Percentiles rank a stretch among this genome's conserved stretches.
These are phyloP conservation scores for Haliclystus octoradiatus DNA, from an alignment of 30 jellyfish, hydroid and myxozoan genomes.

Conservation along the genomic window DNA sequence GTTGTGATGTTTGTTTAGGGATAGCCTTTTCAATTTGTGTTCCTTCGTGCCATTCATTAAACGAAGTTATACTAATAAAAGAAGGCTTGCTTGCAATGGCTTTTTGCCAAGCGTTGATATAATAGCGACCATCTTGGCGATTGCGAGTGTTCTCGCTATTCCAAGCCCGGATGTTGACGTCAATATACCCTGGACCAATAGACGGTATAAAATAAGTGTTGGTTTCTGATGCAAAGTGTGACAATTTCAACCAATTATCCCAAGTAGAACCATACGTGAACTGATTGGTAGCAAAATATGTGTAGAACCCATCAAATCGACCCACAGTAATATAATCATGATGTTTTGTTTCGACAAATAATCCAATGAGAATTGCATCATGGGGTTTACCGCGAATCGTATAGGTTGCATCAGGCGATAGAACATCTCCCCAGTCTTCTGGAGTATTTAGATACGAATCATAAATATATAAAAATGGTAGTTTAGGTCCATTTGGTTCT, in stretches of 20 bases:
- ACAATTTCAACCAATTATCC: slow-evolving; percentile 60
- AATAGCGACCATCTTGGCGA: slow-evolving; percentile 55
- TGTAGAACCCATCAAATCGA: slow-evolving; percentile 89
- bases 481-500: too few species aligned
- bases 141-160: slow-evolving; percentile 71
- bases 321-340: slow-evolving; percentile 45
- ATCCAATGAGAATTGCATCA: slow-evolving; percentile 66
- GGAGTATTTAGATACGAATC: slow-evolving; percentile 82
- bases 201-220: slow-evolving; percentile 64
- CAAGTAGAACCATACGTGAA: slow-evolving; percentile 89
- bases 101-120: slow-evolving; percentile 56
- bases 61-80: slow-evolving; percentile 70
- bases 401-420: slow-evolving; percentile 26
- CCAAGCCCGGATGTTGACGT: slow-evolving; percentile 92
- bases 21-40: slow-evolving; percentile 89
- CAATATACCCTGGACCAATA: slow-evolving; percentile 97
- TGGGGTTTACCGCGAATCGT: slow-evolving; percentile 65
- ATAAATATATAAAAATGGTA: slow-evolving; percentile 70
- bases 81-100: slow-evolving; percentile 48
- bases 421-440: slow-evolving; percentile 64
- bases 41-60: slow-evolving; percentile 99
- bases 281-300: slow-evolving; percentile 93
- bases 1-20: slow-evolving; percentile 16
- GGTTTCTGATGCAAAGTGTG: slow-evolving; percentile 25
- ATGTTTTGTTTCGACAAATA: slow-evolving; percentile 54